Evolutionary conservation across 2,797 vertebrate species (phyloP).

Genomic region (Lates japonicus): DNA sequence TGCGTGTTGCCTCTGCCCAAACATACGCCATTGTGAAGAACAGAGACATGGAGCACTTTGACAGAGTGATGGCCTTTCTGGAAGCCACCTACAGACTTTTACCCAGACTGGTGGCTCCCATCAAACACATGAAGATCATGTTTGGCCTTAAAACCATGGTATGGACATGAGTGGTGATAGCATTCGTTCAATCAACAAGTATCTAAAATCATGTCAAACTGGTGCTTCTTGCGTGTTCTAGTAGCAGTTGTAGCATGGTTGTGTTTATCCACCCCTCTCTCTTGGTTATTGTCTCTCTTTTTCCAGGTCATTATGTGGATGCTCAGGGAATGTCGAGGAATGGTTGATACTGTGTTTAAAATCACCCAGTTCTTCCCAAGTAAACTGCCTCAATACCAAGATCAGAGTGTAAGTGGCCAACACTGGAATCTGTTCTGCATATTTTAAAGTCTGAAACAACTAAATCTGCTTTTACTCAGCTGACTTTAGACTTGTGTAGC

Average conservation of each 20-base stretch:
- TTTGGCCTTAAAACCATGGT: conserved; percentile 88
- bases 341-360: conserved; percentile 70
- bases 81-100: conserved; percentile 71
- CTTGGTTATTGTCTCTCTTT: background rate
- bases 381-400: conserved; percentile 77
- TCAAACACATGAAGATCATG: conserved; percentile 88
- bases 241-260: background rate
- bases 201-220: no score
- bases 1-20: conserved; percentile 77
- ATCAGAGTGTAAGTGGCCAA: conserved; percentile 77
- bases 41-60: conserved; percentile 73
- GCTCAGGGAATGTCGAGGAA: conserved; percentile 67
- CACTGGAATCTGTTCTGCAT: background rate
- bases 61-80: conserved; percentile 72
- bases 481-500: background rate
- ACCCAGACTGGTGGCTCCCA: conserved; percentile 77
- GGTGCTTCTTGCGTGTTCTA: background rate
- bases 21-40: conserved; percentile 69
- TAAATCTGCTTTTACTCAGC: background rate
- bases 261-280: background rate
- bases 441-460: background rate
- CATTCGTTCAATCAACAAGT: background rate
- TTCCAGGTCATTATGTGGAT: conserved; percentile 84
- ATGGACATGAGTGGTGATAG: background rate
- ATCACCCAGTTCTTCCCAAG: conserved; percentile 77